A percentile compares a stretch with the other conserved stretches of the same genome.
phyloP scores from a whole-genome alignment of 53 echinoderm and acorn worm species.

The Paracentrotus lividus region DNA sequence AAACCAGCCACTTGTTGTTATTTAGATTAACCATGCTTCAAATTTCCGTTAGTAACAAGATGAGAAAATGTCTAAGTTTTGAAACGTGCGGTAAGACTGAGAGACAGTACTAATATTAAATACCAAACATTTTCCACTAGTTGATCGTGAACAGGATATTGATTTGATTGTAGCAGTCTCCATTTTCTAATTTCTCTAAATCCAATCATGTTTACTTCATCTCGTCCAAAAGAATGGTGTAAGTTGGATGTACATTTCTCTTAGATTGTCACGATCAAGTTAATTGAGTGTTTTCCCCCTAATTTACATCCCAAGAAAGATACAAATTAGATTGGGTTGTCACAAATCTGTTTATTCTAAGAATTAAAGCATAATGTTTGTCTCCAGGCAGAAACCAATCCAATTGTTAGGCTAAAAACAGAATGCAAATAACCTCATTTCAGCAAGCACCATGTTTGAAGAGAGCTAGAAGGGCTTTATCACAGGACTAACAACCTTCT shows the following conservation, averaged over 20 bases:
- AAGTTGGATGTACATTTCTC: neutral
- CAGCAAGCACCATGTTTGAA: no score
- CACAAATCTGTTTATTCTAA: neutral
- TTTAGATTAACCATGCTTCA: neutral
- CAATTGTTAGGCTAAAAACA: neutral
- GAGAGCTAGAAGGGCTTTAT: no score
- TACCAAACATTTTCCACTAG: neutral
- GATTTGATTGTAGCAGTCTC: neutral
- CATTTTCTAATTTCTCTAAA: neutral
- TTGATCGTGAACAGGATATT: neutral
- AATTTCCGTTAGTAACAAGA: neutral
- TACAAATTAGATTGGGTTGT: neutral
- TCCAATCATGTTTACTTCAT: neutral
- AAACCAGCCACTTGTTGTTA: neutral
- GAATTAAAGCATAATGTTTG: neutral
- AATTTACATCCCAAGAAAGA: neutral
- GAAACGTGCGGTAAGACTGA: neutral
- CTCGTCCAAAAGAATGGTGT: neutral
- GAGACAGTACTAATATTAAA: neutral
- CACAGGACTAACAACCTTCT: no score
- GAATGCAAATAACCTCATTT: no score
- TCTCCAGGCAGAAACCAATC: neutral
- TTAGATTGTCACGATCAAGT: neutral
- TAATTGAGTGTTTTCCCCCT: neutral
- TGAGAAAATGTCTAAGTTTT: neutral